phyloP scores from a whole-genome alignment of 2,888 invertebrate species.

The Sicus ferrugineus region DNA sequence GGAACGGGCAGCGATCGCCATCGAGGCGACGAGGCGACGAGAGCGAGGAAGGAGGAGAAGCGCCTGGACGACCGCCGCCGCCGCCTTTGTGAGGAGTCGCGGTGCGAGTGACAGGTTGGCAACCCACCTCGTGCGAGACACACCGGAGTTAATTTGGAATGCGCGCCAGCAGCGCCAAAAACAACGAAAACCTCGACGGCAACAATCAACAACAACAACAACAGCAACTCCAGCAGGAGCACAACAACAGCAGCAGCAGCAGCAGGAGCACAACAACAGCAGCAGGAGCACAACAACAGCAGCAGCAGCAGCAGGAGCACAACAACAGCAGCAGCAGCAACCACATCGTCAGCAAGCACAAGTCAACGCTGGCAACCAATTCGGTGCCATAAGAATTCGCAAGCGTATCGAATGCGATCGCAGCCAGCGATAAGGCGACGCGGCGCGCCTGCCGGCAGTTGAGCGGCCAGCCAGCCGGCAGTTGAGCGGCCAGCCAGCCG shows the following conservation, averaged over 20 bases:
- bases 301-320: neutral
- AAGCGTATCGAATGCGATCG: constrained; percentile 27
- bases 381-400: constrained; percentile 24
- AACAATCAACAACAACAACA: neutral
- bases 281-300: neutral
- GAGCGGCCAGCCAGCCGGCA: neutral
- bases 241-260: neutral
- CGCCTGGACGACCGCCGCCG: neutral
- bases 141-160: constrained; percentile 28
- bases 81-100: neutral
- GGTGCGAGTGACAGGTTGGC: constrained; percentile 11
- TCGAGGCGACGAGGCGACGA: neutral
- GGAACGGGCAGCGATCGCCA: neutral
- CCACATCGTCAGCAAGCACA: neutral
- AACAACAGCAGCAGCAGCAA: neutral
- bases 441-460: neutral
- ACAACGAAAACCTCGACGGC: neutral
- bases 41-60: neutral
- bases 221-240: neutral
- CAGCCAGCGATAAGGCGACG: constrained; percentile 16
- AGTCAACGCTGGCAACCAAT: constrained; percentile 8
- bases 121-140: constrained; percentile 22
- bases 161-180: constrained; percentile 11
- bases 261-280: neutral
- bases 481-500: neutral